Evolutionary conservation across 2,113 vertebrate genomes (phyloP).

Genomic region (Laticauda colubrina): DNA sequence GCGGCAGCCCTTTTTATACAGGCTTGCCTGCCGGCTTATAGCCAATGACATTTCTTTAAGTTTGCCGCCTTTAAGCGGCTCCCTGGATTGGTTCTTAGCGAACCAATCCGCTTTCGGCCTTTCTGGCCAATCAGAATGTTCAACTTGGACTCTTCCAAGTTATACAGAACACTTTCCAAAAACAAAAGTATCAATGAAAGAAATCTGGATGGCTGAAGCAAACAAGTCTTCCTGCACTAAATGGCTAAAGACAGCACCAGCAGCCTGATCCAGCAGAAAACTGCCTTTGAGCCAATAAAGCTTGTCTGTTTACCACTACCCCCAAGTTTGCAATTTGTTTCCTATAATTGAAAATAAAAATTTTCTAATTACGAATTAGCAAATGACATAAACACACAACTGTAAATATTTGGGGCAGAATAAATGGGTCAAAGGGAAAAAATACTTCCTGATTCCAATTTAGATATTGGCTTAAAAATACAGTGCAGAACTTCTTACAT

Average conservation of each 20-base stretch:
- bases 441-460: not conserved
- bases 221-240: not conserved
- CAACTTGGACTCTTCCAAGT: too few relatives aligned
- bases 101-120: too few relatives aligned
- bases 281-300: not conserved
- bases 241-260: not conserved
- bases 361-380: not conserved
- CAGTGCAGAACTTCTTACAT: not conserved
- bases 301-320: not conserved
- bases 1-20: too few relatives aligned
- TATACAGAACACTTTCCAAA: not conserved
- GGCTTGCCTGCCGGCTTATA: too few relatives aligned
- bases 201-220: not conserved
- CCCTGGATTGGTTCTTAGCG: too few relatives aligned
- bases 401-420: not conserved
- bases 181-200: not conserved
- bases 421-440: not conserved
- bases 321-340: not conserved
- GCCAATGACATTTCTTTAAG: too few relatives aligned
- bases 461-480: not conserved
- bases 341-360: not conserved
- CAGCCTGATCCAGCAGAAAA: not conserved
- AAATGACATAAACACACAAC: not conserved
- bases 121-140: too few relatives aligned
- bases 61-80: too few relatives aligned